Evolutionary conservation across 1,140 invertebrate species (phyloP).

Genomic region (Cherax destructor): DNA sequence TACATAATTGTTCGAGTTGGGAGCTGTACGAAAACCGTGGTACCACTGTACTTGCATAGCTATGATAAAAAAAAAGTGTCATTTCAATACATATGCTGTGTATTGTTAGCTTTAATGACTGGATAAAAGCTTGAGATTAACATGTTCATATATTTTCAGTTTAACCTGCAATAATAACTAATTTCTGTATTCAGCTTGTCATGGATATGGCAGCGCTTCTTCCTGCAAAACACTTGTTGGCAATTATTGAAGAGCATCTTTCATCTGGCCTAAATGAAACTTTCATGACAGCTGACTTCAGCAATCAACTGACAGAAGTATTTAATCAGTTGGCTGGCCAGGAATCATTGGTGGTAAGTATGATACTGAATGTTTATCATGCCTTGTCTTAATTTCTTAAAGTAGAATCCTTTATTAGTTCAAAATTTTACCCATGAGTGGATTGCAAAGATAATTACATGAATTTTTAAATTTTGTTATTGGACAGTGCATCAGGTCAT

Average conservation of each 20-base stretch:
- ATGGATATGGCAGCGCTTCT: conserved; percentile 32
- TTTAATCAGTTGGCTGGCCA: conserved; percentile 53
- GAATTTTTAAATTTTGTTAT: no score
- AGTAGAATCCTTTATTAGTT: no score
- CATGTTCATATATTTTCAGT: background rate
- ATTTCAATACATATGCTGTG: no score
- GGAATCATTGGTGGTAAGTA: conserved; percentile 15
- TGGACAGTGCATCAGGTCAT: no score
- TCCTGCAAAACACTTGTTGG: background rate
- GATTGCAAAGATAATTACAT: no score
- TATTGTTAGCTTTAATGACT: background rate
- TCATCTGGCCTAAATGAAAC: conserved; percentile 14
- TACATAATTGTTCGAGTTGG: no score
- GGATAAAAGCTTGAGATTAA: no score
- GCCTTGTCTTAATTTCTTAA: background rate
- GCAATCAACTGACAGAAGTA: conserved; percentile 14
- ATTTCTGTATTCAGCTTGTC: conserved; percentile 7
- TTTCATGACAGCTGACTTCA: conserved; percentile 18
- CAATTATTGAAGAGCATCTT: conserved; percentile 28
- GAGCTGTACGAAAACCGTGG: no score
- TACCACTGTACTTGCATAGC: no score
- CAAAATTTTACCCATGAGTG: no score
- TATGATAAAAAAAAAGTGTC: no score
- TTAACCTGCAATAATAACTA: background rate
- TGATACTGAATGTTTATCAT: background rate